Evolutionary conservation across 2,113 vertebrate genomes (phyloP).

Genomic region (Sclerurus mexicanus): DNA sequence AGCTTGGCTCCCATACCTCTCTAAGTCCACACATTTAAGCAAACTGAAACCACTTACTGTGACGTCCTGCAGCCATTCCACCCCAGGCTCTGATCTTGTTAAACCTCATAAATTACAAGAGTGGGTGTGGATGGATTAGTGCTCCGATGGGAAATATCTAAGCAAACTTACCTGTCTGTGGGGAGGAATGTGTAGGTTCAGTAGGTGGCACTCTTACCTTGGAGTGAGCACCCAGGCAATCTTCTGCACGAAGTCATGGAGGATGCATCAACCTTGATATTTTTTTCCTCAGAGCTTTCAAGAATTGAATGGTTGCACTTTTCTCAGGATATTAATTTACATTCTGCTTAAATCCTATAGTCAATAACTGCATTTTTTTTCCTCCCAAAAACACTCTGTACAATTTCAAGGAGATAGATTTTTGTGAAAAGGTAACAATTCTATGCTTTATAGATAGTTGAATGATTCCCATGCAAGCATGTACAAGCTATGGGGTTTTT

Average conservation of each 20-base stretch:
- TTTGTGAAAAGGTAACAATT: background rate
- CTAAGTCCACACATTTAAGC: background rate
- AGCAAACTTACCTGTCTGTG: background rate
- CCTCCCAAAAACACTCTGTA: background rate
- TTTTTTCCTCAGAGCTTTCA: background rate
- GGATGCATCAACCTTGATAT: background rate
- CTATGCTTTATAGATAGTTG: background rate
- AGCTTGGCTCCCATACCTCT: background rate
- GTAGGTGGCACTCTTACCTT: constrained; percentile 34
- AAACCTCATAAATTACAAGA: background rate
- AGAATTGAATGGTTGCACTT: background rate
- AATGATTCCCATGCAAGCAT: background rate
- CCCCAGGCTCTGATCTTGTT: background rate
- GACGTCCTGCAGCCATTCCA: background rate
- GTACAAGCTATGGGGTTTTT: background rate
- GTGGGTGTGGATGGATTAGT: background rate
- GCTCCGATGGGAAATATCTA: background rate
- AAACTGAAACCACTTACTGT: background rate
- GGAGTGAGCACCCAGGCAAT: background rate
- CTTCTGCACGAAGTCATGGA: background rate
- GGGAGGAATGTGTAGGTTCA: background rate
- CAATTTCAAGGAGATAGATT: background rate
- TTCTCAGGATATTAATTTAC: accelerated
- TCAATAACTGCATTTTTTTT: background rate
- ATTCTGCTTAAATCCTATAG: background rate